These are phyloP conservation scores for Siniperca obscura DNA, from an alignment of 2,797 vertebrate species.

Conservation along the genomic window DNA sequence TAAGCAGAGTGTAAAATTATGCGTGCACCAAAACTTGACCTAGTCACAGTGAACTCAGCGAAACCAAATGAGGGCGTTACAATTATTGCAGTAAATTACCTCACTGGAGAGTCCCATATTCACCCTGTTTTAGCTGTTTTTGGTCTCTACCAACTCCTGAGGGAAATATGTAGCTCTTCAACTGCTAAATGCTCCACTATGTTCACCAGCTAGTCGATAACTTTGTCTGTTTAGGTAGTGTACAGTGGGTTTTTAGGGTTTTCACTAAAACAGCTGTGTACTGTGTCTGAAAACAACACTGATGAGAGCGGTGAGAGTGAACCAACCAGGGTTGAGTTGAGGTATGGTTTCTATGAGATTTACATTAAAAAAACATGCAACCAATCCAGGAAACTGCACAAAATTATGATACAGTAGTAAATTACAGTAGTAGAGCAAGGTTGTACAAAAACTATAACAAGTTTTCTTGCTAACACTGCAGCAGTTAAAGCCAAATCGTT, in stretches of 20 bases:
- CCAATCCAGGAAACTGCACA: neutral
- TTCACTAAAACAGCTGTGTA: no score
- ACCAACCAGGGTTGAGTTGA: neutral
- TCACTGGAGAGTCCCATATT: neutral
- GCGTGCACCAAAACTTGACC: constrained; percentile 8
- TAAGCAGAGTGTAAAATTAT: constrained; percentile 34
- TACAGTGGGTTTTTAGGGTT: neutral
- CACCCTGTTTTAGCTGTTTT: neutral
- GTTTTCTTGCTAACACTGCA: neutral
- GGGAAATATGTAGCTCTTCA: neutral
- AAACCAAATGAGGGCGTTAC: constrained; percentile 4
- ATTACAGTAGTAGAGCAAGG: no score
- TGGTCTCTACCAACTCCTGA: neutral
- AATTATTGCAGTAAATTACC: neutral
- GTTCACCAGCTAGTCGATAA: neutral
- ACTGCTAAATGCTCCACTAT: neutral
- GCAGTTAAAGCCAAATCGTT: neutral
- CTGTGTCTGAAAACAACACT: no score
- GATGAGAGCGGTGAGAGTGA: no score
- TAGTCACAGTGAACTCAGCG: neutral
- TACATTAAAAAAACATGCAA: neutral
- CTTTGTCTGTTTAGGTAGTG: neutral
- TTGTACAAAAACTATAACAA: neutral
- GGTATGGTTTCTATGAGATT: neutral
- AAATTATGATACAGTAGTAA: no score